phyloP scores from a whole-genome alignment of 2,888 invertebrate genomes.

The Empis stercorea region DNA sequence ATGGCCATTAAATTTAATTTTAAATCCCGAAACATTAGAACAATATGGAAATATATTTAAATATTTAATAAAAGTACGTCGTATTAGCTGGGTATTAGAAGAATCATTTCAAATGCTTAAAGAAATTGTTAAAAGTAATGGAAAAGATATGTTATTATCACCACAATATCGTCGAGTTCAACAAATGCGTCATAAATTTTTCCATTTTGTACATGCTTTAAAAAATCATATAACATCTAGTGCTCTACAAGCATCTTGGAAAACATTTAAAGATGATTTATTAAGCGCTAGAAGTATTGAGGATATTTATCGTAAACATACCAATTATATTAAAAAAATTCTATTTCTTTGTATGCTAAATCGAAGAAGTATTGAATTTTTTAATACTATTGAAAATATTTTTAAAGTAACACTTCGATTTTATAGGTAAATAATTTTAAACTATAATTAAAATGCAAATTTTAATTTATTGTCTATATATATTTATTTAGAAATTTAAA shows the following conservation, averaged over 20 bases:
- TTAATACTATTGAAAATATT: conserved; percentile 55
- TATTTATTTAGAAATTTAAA: conserved; percentile 24
- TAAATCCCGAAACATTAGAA: conserved; percentile 54
- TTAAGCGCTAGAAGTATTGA: conserved; percentile 53
- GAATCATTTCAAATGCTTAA: conserved; percentile 57
- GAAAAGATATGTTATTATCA: conserved; percentile 42
- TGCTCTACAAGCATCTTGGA: conserved; percentile 63
- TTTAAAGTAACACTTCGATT: conserved; percentile 56
- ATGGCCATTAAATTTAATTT: conserved; percentile 68
- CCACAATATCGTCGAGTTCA: conserved; percentile 60
- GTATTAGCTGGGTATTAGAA: conserved; percentile 63
- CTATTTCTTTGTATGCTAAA: conserved; percentile 62
- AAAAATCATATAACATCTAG: conserved; percentile 68
- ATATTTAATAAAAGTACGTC: conserved; percentile 58
- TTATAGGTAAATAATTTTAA: conserved; percentile 31
- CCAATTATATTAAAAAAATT: conserved; percentile 60
- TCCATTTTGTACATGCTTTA: conserved; percentile 59
- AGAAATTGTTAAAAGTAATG: conserved; percentile 40
- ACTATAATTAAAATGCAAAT: conserved; percentile 1
- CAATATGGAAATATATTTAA: conserved; percentile 65
- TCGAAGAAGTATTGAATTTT: conserved; percentile 52
- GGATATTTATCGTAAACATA: conserved; percentile 58
- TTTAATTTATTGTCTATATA: neutral
- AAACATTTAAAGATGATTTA: conserved; percentile 55
- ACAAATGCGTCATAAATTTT: conserved; percentile 59